phyloP scores from a whole-genome alignment of 2,113 vertebrate species.

The Dicerorhinus sumatrensis region DNA sequence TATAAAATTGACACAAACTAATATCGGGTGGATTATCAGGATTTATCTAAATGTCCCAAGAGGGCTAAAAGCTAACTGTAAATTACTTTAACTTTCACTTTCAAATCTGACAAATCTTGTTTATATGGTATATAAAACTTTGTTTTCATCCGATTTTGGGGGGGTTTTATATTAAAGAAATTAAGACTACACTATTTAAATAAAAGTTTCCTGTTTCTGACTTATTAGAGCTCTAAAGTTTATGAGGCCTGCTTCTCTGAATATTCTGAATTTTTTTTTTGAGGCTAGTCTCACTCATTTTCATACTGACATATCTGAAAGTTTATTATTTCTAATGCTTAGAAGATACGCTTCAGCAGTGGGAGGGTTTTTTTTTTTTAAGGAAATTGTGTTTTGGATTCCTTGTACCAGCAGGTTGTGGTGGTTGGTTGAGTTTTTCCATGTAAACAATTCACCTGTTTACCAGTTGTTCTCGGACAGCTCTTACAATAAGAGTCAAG shows the following conservation, averaged over 20 bases:
- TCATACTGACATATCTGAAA: slow-evolving; percentile 61
- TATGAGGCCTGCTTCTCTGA: slow-evolving; percentile 83
- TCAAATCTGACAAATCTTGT: slow-evolving; percentile 83
- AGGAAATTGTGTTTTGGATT: slow-evolving; percentile 66
- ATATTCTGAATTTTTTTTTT: slow-evolving; percentile 62
- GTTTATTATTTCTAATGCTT: slow-evolving; percentile 53
- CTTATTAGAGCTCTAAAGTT: slow-evolving; percentile 82
- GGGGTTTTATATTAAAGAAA: slow-evolving; percentile 84
- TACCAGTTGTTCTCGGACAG: not conserved
- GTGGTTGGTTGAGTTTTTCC: not conserved
- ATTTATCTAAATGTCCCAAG: slow-evolving; percentile 71
- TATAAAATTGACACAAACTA: slow-evolving; percentile 78
- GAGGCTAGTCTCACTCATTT: slow-evolving; percentile 66
- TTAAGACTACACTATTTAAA: slow-evolving; percentile 86
- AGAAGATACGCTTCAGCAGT: slow-evolving; percentile 65
- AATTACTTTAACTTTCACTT: slow-evolving; percentile 83
- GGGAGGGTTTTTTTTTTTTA: slow-evolving; percentile 62
- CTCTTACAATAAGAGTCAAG: not conserved
- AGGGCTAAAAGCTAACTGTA: slow-evolving; percentile 83
- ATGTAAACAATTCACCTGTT: slow-evolving; percentile 42
- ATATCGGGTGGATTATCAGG: slow-evolving; percentile 71
- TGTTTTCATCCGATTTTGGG: slow-evolving; percentile 78
- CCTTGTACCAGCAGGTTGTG: slow-evolving; percentile 62
- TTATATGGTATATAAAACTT: slow-evolving; percentile 79
- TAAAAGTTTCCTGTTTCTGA: slow-evolving; percentile 83